Evolutionary conservation across 2,797 vertebrate species (phyloP).

Genomic region (Eutrigla gurnardus): DNA sequence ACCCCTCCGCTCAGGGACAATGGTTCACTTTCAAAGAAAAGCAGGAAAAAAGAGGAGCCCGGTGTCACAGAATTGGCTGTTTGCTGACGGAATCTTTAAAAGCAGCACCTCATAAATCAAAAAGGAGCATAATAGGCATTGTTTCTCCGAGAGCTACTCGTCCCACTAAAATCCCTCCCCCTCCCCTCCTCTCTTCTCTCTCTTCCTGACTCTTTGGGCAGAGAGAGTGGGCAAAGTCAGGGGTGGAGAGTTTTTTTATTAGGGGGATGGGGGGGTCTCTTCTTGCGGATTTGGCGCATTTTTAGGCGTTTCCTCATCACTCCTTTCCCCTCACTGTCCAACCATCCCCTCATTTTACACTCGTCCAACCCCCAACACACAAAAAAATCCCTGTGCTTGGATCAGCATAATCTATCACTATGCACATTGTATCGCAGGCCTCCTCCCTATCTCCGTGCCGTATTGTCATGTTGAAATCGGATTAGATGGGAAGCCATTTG

Average conservation of each 20-base stretch:
- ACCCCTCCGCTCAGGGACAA: slow-evolving; percentile 76
- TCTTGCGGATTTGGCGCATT: slow-evolving; percentile 62
- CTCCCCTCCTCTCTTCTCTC: slow-evolving; percentile 51
- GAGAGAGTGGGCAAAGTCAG: slow-evolving; percentile 68
- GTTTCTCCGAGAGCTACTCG: slow-evolving; percentile 76
- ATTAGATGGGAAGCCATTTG: slow-evolving; percentile 77
- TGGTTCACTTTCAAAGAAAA: slow-evolving; percentile 80
- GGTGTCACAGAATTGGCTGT: slow-evolving; percentile 83
- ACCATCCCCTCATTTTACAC: slow-evolving; percentile 62
- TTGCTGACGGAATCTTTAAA: slow-evolving; percentile 83
- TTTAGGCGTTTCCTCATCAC: slow-evolving; percentile 52
- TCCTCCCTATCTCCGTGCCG: slow-evolving; percentile 66
- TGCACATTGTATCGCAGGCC: slow-evolving; percentile 79
- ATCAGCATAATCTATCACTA: slow-evolving; percentile 83
- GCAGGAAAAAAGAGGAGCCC: slow-evolving; percentile 74
- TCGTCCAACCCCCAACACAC: slow-evolving; percentile 67
- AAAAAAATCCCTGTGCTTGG: slow-evolving; percentile 62
- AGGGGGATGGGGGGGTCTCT: slow-evolving; percentile 27
- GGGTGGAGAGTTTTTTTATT: slow-evolving; percentile 68
- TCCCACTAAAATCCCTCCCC: slow-evolving; percentile 64
- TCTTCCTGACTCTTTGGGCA: slow-evolving; percentile 31
- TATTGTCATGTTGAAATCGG: slow-evolving; percentile 80
- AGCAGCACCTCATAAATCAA: slow-evolving; percentile 89
- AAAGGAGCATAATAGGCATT: slow-evolving; percentile 83
- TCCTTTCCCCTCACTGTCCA: slow-evolving; percentile 53